phyloP scores from a whole-genome alignment of 2,888 invertebrate genomes.

The Hydraecia micacea region DNA sequence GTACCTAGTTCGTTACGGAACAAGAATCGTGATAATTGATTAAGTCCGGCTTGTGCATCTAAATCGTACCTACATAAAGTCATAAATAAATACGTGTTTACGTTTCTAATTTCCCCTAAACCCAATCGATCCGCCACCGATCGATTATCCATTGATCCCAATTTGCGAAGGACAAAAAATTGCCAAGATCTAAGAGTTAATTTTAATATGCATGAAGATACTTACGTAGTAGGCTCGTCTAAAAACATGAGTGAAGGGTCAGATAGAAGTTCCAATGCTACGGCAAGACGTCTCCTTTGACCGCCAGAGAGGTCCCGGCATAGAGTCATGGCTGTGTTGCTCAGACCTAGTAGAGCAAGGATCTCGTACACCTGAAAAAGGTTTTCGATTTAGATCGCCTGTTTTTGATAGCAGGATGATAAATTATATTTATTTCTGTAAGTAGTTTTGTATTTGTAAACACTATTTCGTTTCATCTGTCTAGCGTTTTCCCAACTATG shows the following conservation, averaged over 20 bases:
- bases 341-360: conserved; percentile 93
- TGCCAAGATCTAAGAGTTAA: not conserved
- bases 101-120: not conserved
- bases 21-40: conserved; percentile 5
- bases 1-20: conserved; percentile 9
- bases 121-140: no score
- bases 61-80: not conserved
- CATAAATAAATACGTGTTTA: not conserved
- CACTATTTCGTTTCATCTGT: no score
- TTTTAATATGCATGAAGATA: conserved; percentile 48
- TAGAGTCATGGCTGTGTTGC: conserved; percentile 92
- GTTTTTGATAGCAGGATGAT: not conserved
- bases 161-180: not conserved
- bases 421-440: not conserved
- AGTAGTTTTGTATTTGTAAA: not conserved
- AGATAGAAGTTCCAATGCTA: conserved; percentile 95
- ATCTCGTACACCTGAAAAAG: conserved; percentile 92
- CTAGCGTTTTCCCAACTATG: no score
- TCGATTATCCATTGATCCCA: not conserved
- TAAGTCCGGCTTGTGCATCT: not conserved
- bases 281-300: conserved; percentile 95
- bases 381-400: conserved; percentile 1
- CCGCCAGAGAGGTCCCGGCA: conserved; percentile 95
- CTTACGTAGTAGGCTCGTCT: conserved; percentile 96
- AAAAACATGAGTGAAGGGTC: conserved; percentile 97